phyloP scores from a whole-genome alignment of 2,888 invertebrate genomes.

The Chromoteleia sp. region DNA sequence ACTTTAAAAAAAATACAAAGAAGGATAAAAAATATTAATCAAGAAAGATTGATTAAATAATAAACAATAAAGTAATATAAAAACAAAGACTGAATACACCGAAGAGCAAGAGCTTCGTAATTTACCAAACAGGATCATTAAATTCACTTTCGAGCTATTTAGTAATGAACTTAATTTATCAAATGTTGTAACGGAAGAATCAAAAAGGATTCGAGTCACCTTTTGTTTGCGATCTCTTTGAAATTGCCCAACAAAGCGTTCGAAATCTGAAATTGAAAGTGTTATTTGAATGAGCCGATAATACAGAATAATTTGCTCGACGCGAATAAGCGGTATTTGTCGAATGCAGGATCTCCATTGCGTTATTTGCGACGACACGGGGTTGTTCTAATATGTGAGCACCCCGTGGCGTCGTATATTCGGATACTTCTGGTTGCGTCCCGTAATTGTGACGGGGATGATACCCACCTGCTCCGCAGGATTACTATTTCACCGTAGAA shows the following conservation, averaged over 20 bases:
- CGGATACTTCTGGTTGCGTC: constrained; percentile 69
- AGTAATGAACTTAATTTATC: no score
- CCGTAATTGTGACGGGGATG: constrained; percentile 67
- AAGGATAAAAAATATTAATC: no score
- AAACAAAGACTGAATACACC: no score
- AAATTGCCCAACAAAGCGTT: constrained; percentile 9
- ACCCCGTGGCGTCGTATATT: constrained; percentile 62
- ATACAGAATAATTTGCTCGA: constrained; percentile 55
- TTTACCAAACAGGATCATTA: no score
- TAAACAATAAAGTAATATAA: no score
- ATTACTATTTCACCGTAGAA: constrained; percentile 68
- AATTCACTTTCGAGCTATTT: no score
- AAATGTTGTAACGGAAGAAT: no score
- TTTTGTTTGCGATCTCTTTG: constrained; percentile 32
- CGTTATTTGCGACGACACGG: constrained; percentile 52
- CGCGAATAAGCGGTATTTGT: constrained; percentile 22
- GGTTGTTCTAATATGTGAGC: constrained; percentile 67
- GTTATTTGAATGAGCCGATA: constrained; percentile 50
- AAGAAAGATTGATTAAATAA: no score
- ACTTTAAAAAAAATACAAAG: no score
- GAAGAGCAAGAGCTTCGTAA: no score
- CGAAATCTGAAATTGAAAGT: constrained; percentile 43
- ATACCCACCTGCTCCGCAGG: constrained; percentile 70
- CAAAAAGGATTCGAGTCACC: constrained; percentile 4
- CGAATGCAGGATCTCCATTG: constrained; percentile 13